These are phyloP conservation scores for Etheostoma nigrum DNA, from an alignment of 2,797 vertebrate genomes.

Conservation along the genomic window DNA sequence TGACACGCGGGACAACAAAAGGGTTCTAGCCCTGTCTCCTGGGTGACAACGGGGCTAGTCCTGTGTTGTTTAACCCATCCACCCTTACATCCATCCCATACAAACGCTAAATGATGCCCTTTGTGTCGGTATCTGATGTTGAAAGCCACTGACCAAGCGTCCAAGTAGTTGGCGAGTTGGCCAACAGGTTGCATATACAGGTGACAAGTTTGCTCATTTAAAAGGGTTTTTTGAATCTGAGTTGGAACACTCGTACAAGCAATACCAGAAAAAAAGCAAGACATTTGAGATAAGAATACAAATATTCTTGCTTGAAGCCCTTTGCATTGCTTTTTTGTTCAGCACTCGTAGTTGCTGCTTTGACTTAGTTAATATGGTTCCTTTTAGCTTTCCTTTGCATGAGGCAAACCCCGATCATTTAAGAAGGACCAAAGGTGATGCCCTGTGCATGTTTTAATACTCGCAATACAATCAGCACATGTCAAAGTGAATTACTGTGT, in stretches of 20 bases:
- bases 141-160: no score
- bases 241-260: not conserved
- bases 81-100: no score
- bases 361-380: conserved; percentile 10
- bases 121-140: no score
- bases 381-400: not conserved
- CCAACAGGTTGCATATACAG: not conserved
- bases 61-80: no score
- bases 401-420: conserved; percentile 12
- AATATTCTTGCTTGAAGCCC: not conserved
- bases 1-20: no score
- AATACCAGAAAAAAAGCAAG: no score
- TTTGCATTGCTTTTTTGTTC: not conserved
- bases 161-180: no score
- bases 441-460: conserved; percentile 38
- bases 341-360: not conserved
- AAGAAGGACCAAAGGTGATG: conserved; percentile 41
- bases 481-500: conserved; percentile 15
- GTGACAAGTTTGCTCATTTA: not conserved
- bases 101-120: no score
- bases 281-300: not conserved
- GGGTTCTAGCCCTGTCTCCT: no score
- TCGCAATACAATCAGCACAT: conserved; percentile 25
- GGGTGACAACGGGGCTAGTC: no score
- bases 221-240: not conserved